Base-by-base conservation (phyloP, 2,888 invertebrate species). In the Cephus sareptanus region DNA sequence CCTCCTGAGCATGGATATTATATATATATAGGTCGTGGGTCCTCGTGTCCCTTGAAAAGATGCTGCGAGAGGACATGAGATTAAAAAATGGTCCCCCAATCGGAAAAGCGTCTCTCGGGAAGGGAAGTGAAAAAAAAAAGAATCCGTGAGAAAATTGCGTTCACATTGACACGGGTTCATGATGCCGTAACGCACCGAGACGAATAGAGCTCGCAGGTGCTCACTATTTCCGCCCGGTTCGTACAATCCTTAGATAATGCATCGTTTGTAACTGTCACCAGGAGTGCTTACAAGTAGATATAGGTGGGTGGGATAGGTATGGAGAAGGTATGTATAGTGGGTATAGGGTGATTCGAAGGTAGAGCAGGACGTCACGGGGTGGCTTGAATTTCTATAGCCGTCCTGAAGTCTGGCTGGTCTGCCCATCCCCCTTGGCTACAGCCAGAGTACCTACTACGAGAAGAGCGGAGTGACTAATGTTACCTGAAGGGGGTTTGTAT, bases 201-300 rank as follows among this genome's bases (percentile, higher is more conserved):
- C 75, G 75, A 76, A 88, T 85, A 84, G 85, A 81, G 85, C 82
- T 85, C 86, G 88, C 89, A 89, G 89, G 89, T 89, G 89, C 87
- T 89, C 82, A 84, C 86, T 84, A 88, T 89, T 89, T 88, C 89
- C 89, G 84, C 86, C 87, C 85, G 83, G 69, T 85, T 77, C 85
- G 84, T 84, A 84, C 87, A 88, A 89, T 90, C 89, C 89, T 90
- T 88, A 87, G 89, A 90, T 90, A 90, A 90, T 88, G 85, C 86
- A 86, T 89, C 90, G 89, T 90, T 90, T 90, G 89, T 90, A 89
- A 90, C 89, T 90, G 90, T 90, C 90, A 83, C 85, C 82, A 81
- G 78, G 80, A 79, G 82, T 76, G 75, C 75, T 75, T 73, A 31
- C 76, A 30, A 30, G 68, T 78, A 77, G 74, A n/a, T 75, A 75